Percentiles rank a stretch among this genome's conserved stretches.
Conservation (phyloP, 2,797 vertebrate genomes). For the Tachyglossus aculeatus region DNA sequence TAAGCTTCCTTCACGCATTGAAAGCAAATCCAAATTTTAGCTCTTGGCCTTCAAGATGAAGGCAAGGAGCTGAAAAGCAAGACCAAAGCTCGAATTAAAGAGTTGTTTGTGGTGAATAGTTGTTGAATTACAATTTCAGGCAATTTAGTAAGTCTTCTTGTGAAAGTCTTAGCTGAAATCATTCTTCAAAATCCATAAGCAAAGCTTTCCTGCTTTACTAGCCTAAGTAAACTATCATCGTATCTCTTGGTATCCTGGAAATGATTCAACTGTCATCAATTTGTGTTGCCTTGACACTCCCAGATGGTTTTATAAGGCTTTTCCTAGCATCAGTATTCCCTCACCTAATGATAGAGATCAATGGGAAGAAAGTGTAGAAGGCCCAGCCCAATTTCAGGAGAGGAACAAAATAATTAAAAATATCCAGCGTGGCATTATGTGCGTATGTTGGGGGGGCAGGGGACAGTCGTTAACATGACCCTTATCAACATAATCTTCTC, state of each 20-base stretch:
- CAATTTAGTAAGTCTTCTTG: not conserved
- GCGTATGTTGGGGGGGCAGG: too few relatives aligned
- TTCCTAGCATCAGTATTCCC: not conserved
- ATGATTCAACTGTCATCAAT: too few relatives aligned
- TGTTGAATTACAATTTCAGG: not conserved
- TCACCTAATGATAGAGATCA: not conserved
- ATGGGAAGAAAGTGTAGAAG: not conserved
- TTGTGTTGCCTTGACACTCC: too few relatives aligned
- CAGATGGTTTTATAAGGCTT: too few relatives aligned
- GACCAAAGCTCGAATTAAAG: not conserved
- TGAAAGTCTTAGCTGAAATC: not conserved
- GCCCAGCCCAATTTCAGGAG: too few relatives aligned
- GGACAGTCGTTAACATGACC: too few relatives aligned
- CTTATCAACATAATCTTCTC: too few relatives aligned
- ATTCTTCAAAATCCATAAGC: not conserved
- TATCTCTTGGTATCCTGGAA: too few relatives aligned
- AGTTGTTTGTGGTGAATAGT: not conserved
- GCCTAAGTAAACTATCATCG: too few relatives aligned
- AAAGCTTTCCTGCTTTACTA: not conserved
- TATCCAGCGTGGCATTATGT: too few relatives aligned
- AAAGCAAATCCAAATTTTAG: not conserved
- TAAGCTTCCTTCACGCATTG: not conserved
- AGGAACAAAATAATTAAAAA: too few relatives aligned
- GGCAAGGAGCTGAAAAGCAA: not conserved
- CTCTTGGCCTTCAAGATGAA: not conserved